Conservation (phyloP, 2,888 invertebrate species). For the Pharmacophagus antenor region DNA sequence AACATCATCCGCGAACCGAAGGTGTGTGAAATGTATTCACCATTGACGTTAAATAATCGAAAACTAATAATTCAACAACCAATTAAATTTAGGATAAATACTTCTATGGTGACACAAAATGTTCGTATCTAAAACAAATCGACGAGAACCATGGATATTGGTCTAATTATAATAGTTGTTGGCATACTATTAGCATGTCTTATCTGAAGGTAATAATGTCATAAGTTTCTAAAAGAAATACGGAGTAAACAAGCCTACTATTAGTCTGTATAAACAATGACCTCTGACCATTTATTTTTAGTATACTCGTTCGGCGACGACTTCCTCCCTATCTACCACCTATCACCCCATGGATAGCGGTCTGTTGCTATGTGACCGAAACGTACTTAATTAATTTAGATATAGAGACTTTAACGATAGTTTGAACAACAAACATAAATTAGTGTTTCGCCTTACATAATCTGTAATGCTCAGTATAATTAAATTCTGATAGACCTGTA, state of each 20-base stretch:
- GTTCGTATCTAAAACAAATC: neutral
- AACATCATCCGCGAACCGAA: no score
- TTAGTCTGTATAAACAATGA: conserved; percentile 43
- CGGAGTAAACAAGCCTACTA: conserved; percentile 30
- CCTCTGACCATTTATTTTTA: conserved; percentile 56
- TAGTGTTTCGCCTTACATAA: no score
- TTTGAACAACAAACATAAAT: no score
- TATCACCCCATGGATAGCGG: conserved; percentile 35
- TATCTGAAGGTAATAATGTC: neutral
- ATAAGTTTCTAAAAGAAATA: neutral
- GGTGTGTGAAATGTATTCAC: no score
- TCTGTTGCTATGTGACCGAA: conserved; percentile 60
- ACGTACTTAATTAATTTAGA: conserved; percentile 30
- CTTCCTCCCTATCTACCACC: conserved; percentile 44
- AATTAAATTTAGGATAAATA: conserved; percentile 55
- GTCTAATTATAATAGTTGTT: conserved; percentile 1
- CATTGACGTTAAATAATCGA: no score
- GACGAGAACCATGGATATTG: conserved; percentile 1
- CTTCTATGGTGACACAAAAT: neutral
- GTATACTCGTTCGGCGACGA: conserved; percentile 38
- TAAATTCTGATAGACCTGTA: no score
- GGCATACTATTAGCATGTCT: neutral
- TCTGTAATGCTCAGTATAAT: no score
- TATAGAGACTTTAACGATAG: neutral
- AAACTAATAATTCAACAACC: no score